Conservation (phyloP, 2,113 vertebrate species). For the Campylorhamphus procurvoides region DNA sequence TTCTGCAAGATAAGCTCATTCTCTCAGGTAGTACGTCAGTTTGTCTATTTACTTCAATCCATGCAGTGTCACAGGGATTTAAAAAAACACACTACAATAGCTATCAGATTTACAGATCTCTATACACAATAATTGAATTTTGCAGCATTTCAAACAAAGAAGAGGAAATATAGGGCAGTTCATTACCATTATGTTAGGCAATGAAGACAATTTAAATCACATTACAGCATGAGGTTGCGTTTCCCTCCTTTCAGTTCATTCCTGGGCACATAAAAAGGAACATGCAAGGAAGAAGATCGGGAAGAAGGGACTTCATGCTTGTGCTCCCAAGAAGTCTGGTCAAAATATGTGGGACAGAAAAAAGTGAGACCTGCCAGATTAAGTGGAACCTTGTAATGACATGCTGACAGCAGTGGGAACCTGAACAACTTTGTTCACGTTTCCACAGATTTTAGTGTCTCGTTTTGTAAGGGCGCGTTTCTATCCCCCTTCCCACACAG, state of each 20-base stretch:
- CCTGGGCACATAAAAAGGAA: not conserved
- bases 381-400: not conserved
- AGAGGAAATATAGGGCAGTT: not conserved
- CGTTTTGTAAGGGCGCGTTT: not conserved
- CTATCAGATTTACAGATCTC: not conserved
- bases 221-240: not conserved
- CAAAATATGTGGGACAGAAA: not conserved
- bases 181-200: not conserved
- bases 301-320: accelerated
- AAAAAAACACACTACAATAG: not conserved
- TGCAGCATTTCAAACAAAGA: not conserved
- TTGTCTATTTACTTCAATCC: not conserved
- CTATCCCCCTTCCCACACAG: not conserved
- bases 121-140: not conserved
- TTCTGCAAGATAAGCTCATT: not conserved
- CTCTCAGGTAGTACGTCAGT: not conserved
- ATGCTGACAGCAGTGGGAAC: not conserved
- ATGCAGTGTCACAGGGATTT: not conserved
- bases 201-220: not conserved
- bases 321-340: not conserved
- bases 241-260: not conserved
- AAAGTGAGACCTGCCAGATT: not conserved
- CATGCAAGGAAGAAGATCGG: not conserved
- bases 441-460: not conserved
- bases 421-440: not conserved